Evolutionary conservation across 2,888 invertebrate genomes (phyloP), one percentile per base, ranked within the genome.

Genomic region (Aphodius sticticus): DNA sequence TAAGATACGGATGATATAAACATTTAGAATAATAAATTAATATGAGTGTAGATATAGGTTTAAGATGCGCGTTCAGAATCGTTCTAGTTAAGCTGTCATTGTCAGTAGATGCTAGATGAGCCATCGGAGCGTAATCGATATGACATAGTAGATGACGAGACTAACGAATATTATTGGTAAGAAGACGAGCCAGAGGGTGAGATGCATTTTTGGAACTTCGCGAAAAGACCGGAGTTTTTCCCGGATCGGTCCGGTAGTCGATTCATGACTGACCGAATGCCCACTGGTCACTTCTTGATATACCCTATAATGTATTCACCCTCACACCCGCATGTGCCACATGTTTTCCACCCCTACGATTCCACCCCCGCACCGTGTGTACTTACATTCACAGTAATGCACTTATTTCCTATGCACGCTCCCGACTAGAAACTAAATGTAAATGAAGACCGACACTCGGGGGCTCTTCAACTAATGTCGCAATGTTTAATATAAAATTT

Each of bases 261-360:
- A 77, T 75, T 75, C 81, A 75, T 80, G 79, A 80, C 80, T 80
- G 80, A 77, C 86, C 85, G 86, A 84, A 83, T 87, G 87, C 85
- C 86, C 88, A 86, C 85, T 87, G 89, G 88, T 87, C 88, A 87
- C 86, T 85, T 84, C 84, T 85, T 87, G 87, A 87, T 88, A 88
- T 86, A 87, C 86, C 84, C 77, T 77, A 70, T 88, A 88, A 89
- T 88, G 86, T 88, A 88, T 89, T 87, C 89, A 89, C 89, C 88
- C 88, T 87, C 85, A 86, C 84, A 84, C 85, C 85, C 85, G 84
- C 86, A 86, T 86, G 85, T 84, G 84, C 84, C 85, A 84, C 84
- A 83, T 84, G 84, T 82, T 81, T 83, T 79, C 80, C 79, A 81
- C 84, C 82, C 82, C 81, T 80, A 80, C 53, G 53, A 53, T 9